phyloP scores from a whole-genome alignment of 2,797 vertebrate species.

The Tragopan temminckii region DNA sequence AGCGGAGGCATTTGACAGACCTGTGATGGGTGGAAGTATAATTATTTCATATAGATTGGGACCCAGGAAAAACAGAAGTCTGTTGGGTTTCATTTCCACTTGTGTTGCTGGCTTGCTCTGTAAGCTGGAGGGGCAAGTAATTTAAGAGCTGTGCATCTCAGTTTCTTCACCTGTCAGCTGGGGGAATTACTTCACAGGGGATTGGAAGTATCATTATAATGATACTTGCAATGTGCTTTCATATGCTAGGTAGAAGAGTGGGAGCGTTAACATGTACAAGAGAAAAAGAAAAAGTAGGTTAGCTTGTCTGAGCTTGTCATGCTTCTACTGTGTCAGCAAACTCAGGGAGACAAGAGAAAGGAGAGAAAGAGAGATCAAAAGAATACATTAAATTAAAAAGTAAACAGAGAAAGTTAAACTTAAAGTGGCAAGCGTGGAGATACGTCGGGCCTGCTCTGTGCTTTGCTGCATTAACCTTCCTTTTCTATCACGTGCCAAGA shows the following conservation, averaged over 20 bases:
- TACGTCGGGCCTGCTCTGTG: not conserved
- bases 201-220: constrained; percentile 64
- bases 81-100: not conserved
- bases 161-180: constrained; percentile 52
- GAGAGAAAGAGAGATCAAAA: constrained; percentile 68
- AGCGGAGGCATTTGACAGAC: not conserved
- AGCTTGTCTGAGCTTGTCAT: constrained; percentile 62
- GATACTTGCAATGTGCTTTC: constrained; percentile 58
- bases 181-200: constrained; percentile 51
- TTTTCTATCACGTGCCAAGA: accelerated
- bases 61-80: not conserved
- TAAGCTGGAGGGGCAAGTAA: constrained; percentile 8
- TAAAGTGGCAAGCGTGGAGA: constrained; percentile 51
- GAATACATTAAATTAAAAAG: constrained; percentile 73
- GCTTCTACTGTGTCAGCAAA: constrained; percentile 57
- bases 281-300: constrained; percentile 44
- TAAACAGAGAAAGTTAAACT: constrained; percentile 65
- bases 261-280: constrained; percentile 39
- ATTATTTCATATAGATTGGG: not conserved
- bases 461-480: not conserved
- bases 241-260: constrained; percentile 45
- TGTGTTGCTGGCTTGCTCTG: not conserved
- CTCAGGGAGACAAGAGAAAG: constrained; percentile 47
- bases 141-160: constrained; percentile 10
- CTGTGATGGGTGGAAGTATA: not conserved